Evolutionary conservation across 1,140 invertebrate genomes (phyloP).

Genomic region (Trigoniulus corallinus): DNA sequence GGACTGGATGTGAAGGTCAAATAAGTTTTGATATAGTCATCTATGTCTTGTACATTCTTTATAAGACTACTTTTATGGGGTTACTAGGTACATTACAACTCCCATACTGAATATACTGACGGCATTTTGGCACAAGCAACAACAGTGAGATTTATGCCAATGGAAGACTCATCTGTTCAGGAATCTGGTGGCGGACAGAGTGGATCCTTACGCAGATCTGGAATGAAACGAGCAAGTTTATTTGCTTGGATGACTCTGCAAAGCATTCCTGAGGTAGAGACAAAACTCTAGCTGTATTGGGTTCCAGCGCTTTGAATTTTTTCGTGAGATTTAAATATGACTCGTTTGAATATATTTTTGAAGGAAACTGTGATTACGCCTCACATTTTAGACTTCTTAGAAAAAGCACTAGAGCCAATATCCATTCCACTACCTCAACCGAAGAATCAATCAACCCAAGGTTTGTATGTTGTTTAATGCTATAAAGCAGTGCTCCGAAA

Average conservation of each 20-base stretch:
- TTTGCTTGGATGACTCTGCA: constrained; percentile 93
- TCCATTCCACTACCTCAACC: constrained; percentile 7
- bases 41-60: background rate
- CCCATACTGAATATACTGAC: constrained; percentile 13
- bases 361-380: constrained; percentile 81
- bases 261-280: constrained; percentile 61
- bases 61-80: background rate
- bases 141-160: background rate
- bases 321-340: background rate
- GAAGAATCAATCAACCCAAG: background rate
- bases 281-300: background rate
- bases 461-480: background rate
- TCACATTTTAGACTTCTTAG: constrained; percentile 82
- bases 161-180: no score
- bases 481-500: background rate
- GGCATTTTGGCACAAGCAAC: background rate
- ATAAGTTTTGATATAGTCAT: constrained; percentile 8
- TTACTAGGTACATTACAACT: constrained; percentile 19
- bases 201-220: constrained; percentile 14
- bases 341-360: background rate
- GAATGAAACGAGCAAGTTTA: constrained; percentile 74
- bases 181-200: no score
- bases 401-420: constrained; percentile 86
- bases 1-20: constrained; percentile 79
- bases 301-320: background rate